phyloP scores from a whole-genome alignment of 2,797 vertebrate genomes.

The Pipistrellus pygmaeus region DNA sequence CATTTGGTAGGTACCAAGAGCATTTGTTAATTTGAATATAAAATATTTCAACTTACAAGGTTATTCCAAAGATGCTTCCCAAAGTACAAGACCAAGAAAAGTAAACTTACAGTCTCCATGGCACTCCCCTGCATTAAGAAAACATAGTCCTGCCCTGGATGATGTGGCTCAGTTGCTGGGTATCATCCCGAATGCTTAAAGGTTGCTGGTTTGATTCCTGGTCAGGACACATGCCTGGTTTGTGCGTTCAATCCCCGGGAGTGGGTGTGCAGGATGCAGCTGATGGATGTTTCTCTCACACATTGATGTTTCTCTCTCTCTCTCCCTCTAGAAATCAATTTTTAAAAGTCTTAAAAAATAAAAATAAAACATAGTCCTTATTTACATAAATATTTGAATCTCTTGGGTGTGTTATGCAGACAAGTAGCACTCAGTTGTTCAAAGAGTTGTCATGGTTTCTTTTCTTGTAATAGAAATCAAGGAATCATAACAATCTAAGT shows the following conservation, averaged over 20 bases:
- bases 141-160: no score
- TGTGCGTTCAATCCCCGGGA: no score
- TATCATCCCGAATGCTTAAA: no score
- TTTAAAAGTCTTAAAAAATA: no score
- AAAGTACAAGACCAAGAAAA: constrained; percentile 3
- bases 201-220: no score
- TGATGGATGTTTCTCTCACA: no score
- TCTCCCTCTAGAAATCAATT: no score
- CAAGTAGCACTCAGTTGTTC: not conserved
- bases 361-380: not conserved
- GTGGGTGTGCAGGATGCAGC: no score
- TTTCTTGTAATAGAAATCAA: not conserved
- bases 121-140: not conserved
- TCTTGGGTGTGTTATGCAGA: not conserved
- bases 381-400: constrained; percentile 1
- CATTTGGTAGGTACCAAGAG: not conserved
- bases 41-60: not conserved
- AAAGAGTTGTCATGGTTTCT: constrained; percentile 28
- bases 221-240: no score
- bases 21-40: not conserved
- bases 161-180: no score
- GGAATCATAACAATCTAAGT: not conserved
- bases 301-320: no score
- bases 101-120: not conserved
- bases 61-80: not conserved